Evolutionary conservation across 2,797 vertebrate genomes (phyloP).

Genomic region (Clarias fuscus): DNA sequence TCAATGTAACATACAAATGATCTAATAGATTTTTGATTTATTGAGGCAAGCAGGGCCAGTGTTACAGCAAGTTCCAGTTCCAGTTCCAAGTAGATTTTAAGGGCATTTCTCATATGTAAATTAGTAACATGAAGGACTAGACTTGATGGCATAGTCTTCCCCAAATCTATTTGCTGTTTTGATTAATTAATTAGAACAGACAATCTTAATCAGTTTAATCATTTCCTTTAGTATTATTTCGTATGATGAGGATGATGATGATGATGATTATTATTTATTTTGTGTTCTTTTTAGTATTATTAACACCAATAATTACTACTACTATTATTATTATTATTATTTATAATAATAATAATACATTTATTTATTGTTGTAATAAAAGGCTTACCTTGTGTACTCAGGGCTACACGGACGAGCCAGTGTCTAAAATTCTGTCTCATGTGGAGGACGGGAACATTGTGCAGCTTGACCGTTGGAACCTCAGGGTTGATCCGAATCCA

Average conservation of each 20-base stretch:
- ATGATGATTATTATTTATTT: background rate
- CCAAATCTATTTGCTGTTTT: background rate
- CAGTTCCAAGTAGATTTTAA: background rate
- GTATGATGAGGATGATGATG: background rate
- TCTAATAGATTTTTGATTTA: background rate
- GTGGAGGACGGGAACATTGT: constrained; percentile 87
- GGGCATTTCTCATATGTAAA: background rate
- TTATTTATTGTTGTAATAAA: background rate
- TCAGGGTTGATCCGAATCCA: constrained; percentile 78
- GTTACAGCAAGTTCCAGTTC: background rate
- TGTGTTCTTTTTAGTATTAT: too few relatives aligned
- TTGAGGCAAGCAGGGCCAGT: background rate
- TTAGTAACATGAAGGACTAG: background rate
- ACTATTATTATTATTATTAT: too few relatives aligned
- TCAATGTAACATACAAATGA: background rate
- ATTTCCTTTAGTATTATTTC: background rate
- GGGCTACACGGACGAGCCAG: constrained; percentile 86
- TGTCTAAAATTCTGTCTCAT: constrained; percentile 85
- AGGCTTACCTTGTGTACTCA: constrained; percentile 46
- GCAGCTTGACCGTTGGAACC: constrained; percentile 85
- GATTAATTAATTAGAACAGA: background rate
- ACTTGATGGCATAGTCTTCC: background rate
- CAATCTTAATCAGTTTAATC: background rate
- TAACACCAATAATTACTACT: too few relatives aligned
- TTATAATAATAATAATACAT: background rate